phyloP scores from a whole-genome alignment of 2,113 vertebrate species.

The Gallinago undulata region DNA sequence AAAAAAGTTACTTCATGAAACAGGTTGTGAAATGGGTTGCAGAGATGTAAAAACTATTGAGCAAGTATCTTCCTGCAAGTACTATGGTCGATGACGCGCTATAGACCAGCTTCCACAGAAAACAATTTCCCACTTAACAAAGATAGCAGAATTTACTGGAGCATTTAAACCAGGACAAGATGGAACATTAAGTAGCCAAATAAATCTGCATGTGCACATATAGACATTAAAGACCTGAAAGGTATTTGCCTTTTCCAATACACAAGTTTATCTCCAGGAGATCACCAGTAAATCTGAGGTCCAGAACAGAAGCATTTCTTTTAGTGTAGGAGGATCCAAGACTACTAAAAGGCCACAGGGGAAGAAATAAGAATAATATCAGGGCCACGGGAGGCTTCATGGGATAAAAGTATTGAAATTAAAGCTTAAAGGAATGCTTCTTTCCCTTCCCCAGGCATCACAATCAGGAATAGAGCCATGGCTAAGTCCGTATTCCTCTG shows the following conservation, averaged over 20 bases:
- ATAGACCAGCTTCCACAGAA: background rate
- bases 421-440: background rate
- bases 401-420: background rate
- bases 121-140: background rate
- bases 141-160: background rate
- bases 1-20: background rate
- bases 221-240: background rate
- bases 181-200: background rate
- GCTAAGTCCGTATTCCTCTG: background rate
- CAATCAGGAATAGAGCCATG: accelerated
- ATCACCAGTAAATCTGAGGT: background rate
- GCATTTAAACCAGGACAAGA: background rate
- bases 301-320: background rate
- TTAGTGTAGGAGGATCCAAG: background rate
- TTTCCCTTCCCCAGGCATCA: background rate
- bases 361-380: background rate
- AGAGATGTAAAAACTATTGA: background rate
- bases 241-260: background rate
- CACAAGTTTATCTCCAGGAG: background rate
- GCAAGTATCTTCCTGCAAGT: background rate
- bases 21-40: background rate
- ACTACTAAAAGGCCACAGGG: background rate
- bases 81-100: accelerated
- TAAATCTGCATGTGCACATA: background rate
- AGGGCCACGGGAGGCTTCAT: background rate